Percentiles rank a stretch among this genome's conserved stretches.
Conservation (phyloP, 2,113 vertebrate genomes). For the Himantopus leucocephalus region DNA sequence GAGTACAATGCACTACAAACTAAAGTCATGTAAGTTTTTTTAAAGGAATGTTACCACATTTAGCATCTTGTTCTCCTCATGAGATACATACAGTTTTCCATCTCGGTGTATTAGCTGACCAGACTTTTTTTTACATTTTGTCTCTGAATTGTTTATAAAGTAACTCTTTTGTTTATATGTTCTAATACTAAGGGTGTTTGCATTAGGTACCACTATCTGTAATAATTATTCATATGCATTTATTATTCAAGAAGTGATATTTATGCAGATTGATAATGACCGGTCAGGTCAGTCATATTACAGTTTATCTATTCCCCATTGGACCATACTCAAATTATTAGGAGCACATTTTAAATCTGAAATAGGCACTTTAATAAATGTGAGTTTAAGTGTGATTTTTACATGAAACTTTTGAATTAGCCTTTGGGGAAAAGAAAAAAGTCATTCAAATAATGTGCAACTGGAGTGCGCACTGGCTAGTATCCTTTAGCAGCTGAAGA, state of each 20-base stretch:
- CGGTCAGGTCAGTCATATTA: background rate
- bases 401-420: background rate
- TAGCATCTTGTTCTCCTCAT: background rate
- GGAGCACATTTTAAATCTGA: background rate
- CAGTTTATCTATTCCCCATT: background rate
- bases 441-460: background rate
- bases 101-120: accelerated
- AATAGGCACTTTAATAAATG: accelerated
- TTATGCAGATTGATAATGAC: background rate
- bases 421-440: background rate
- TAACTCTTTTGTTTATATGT: background rate
- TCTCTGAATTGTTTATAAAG: background rate
- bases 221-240: background rate
- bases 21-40: background rate
- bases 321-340: background rate
- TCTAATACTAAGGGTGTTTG: background rate
- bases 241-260: background rate
- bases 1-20: background rate
- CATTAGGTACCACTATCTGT: background rate
- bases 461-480: background rate
- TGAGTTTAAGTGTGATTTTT: background rate
- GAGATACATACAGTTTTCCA: background rate
- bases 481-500: background rate
- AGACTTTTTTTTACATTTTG: background rate
- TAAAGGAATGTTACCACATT: background rate